Evolutionary conservation across 92 coral and sea anemone species (phyloP).

Genomic region (Epizoanthus stellaris): DNA sequence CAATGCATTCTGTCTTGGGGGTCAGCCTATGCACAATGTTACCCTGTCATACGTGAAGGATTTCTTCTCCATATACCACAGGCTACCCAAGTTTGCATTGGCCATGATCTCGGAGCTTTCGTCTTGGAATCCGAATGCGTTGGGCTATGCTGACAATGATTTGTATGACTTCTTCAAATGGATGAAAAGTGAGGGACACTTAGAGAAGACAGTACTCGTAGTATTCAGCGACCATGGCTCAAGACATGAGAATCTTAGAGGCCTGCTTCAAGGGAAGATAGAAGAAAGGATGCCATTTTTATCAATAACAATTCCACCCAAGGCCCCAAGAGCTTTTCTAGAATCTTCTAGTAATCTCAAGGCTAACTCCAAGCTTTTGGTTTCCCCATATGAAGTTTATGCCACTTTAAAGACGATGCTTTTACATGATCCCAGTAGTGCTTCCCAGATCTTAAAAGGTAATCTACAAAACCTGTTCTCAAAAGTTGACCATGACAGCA

Average conservation of each 20-base stretch:
- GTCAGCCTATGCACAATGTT: slow-evolving; percentile 77
- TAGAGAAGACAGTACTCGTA: slow-evolving; percentile 73
- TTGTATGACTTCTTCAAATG: slow-evolving; percentile 65
- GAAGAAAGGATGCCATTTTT: slow-evolving; percentile 87
- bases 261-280: slow-evolving; percentile 78
- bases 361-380: slow-evolving; percentile 64
- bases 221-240: slow-evolving; percentile 85
- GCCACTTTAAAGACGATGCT: slow-evolving; percentile 69
- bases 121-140: slow-evolving; percentile 71
- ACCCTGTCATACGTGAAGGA: slow-evolving; percentile 68
- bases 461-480: slow-evolving; percentile 38
- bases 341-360: slow-evolving; percentile 51
- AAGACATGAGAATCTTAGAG: slow-evolving; percentile 57
- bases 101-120: slow-evolving; percentile 74
- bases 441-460: neutral
- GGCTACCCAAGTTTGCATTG: slow-evolving; percentile 76
- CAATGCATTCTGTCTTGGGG: slow-evolving; percentile 74
- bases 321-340: slow-evolving; percentile 57
- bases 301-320: slow-evolving; percentile 73
- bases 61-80: slow-evolving; percentile 73
- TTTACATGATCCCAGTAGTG: slow-evolving; percentile 18
- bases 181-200: slow-evolving; percentile 72
- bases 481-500: slow-evolving; percentile 14
- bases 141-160: slow-evolving; percentile 70
- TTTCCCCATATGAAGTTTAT: slow-evolving; percentile 76